Percentiles rank a stretch among this genome's conserved stretches.
phyloP scores from a whole-genome alignment of 1,140 invertebrate species.

The Drosophila pachea region DNA sequence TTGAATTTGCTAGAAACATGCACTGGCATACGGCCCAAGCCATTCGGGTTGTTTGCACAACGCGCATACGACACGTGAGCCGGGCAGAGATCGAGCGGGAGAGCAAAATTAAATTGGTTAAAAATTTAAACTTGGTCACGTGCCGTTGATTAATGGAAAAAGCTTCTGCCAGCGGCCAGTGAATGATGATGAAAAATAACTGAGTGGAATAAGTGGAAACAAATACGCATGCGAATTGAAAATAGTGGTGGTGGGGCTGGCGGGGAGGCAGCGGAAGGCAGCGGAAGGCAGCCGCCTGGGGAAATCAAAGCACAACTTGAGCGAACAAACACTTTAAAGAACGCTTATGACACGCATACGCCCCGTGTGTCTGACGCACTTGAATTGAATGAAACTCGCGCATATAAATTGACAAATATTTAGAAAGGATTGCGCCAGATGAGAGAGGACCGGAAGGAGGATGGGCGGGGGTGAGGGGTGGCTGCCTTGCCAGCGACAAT shows the following conservation, averaged over 20 bases:
- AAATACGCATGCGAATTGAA: conserved; percentile 39
- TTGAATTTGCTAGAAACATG: conserved; percentile 38
- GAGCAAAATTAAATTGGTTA: conserved; percentile 49
- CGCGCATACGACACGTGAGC: conserved; percentile 57
- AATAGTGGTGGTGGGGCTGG: neutral
- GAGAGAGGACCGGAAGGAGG: neutral
- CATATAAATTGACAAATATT: conserved; percentile 78
- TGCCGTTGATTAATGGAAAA: conserved; percentile 69
- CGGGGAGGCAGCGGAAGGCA: too few species aligned
- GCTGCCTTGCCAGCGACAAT: conserved; percentile 55
- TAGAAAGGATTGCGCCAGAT: conserved; percentile 63
- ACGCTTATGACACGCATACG: conserved; percentile 74
- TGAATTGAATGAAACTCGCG: conserved; percentile 69
- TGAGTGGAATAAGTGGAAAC: conserved; percentile 63
- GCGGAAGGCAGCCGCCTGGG: conserved; percentile 20
- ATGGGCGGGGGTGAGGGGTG: neutral
- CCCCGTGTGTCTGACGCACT: conserved; percentile 48
- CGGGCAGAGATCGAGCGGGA: conserved; percentile 11
- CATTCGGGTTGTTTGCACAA: conserved; percentile 31
- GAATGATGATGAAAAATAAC: conserved; percentile 51
- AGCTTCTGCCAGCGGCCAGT: conserved; percentile 32
- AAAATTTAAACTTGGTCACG: conserved; percentile 73
- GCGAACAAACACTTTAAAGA: conserved; percentile 70
- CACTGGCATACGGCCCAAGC: neutral
- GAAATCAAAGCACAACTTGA: conserved; percentile 60